phyloP scores from a whole-genome alignment of 1,140 invertebrate species.

The Heliconius melpomene region DNA sequence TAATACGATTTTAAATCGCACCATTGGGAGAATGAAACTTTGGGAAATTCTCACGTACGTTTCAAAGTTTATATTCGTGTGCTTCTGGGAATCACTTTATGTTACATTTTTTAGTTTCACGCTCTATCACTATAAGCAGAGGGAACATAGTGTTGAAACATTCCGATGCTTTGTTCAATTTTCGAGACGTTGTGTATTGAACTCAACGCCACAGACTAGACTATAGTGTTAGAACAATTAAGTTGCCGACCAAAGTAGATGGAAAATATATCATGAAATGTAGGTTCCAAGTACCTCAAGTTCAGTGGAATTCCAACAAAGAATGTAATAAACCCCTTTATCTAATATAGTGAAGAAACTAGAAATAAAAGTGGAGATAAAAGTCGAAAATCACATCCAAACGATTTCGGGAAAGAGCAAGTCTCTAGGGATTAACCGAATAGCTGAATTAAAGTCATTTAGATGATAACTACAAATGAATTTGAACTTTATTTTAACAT shows the following conservation, averaged over 20 bases:
- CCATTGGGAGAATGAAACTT: background rate
- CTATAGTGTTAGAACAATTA: no score
- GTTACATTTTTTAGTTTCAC: no score
- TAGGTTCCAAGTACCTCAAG: background rate
- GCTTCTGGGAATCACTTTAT: no score
- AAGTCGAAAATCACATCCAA: conserved; percentile 46
- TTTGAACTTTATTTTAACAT: conserved; percentile 30
- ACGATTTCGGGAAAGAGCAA: conserved; percentile 41
- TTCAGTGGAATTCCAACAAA: conserved; percentile 15
- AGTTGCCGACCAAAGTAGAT: no score
- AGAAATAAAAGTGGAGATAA: conserved; percentile 45
- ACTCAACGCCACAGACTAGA: no score
- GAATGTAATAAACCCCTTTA: conserved; percentile 39
- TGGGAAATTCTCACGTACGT: background rate
- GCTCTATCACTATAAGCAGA: no score
- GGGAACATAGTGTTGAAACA: no score
- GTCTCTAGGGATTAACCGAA: conserved; percentile 43
- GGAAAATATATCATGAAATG: no score
- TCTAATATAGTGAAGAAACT: conserved; percentile 39
- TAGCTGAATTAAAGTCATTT: conserved; percentile 47
- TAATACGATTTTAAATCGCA: conserved; percentile 12
- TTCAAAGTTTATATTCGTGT: no score
- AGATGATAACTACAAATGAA: conserved; percentile 27
- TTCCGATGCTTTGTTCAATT: no score
- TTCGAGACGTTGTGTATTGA: no score